Evolutionary conservation across 2,888 invertebrate genomes (phyloP).

Genomic region (Acleris laterana): DNA sequence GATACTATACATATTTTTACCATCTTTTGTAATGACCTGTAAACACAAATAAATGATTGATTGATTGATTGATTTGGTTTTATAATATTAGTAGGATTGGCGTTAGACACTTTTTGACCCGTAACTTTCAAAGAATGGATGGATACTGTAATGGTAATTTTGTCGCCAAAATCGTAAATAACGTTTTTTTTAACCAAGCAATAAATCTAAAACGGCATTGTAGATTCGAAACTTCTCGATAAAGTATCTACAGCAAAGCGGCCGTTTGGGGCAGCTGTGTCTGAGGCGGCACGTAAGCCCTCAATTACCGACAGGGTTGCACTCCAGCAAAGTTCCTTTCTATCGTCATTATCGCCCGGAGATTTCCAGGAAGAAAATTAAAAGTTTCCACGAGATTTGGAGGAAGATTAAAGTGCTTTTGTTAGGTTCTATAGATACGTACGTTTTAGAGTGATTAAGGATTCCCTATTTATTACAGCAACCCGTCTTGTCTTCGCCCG

Average conservation of each 20-base stretch:
- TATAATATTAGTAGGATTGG: too few species aligned
- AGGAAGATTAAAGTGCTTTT: slow-evolving; percentile 27
- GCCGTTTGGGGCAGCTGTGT: slow-evolving; percentile 70
- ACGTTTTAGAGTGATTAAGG: not conserved
- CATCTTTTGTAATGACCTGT: too few species aligned
- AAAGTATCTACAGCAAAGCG: slow-evolving; percentile 74
- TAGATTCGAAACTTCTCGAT: slow-evolving; percentile 75
- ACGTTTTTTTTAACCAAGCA: too few species aligned
- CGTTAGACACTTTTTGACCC: too few species aligned
- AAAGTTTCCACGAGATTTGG: slow-evolving; percentile 40
- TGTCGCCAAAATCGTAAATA: too few species aligned
- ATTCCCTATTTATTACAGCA: too few species aligned
- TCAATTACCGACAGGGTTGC: slow-evolving; percentile 80
- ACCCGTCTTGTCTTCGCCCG: too few species aligned
- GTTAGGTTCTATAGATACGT: slow-evolving; percentile 9
- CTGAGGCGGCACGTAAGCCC: slow-evolving; percentile 80
- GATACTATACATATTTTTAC: too few species aligned
- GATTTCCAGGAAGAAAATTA: slow-evolving; percentile 50
- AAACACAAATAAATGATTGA: too few species aligned
- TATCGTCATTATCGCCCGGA: slow-evolving; percentile 69
- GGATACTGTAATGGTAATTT: too few species aligned
- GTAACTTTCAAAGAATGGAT: too few species aligned
- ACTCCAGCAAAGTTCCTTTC: slow-evolving; percentile 76
- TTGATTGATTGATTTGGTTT: too few species aligned
- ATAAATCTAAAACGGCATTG: slow-evolving; percentile 43